These are phyloP conservation scores for Limenitis camilla DNA, from an alignment of 2,888 invertebrate genomes.

Conservation along the genomic window DNA sequence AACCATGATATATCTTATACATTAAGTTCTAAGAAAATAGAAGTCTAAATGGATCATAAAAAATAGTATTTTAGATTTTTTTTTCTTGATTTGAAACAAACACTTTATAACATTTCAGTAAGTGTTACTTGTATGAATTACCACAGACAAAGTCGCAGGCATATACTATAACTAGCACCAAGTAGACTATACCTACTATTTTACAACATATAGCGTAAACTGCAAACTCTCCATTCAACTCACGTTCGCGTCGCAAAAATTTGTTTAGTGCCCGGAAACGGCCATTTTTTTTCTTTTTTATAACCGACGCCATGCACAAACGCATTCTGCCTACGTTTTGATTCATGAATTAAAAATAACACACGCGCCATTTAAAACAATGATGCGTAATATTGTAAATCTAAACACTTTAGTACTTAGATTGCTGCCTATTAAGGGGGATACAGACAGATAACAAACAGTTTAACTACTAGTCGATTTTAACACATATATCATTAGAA, in stretches of 20 bases:
- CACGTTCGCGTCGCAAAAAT: constrained; percentile 44
- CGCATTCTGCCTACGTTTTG: constrained; percentile 41
- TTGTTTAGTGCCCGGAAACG: constrained; percentile 52
- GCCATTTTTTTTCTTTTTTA: constrained; percentile 36
- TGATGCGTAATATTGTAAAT: constrained; percentile 6
- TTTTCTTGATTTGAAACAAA: too few species aligned
- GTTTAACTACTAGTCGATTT: too few species aligned
- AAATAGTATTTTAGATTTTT: not conserved
- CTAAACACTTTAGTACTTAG: constrained; percentile 3
- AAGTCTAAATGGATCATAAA: too few species aligned
- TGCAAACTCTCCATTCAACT: constrained; percentile 30
- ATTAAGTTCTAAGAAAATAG: too few species aligned
- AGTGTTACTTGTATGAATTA: not conserved
- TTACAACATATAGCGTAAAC: constrained; percentile 19
- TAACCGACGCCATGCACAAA: constrained; percentile 32
- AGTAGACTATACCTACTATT: constrained; percentile 1
- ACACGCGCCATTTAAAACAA: constrained; percentile 32
- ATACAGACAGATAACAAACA: too few species aligned
- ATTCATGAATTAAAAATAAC: constrained; percentile 65
- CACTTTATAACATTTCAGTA: too few species aligned
- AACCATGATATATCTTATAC: too few species aligned
- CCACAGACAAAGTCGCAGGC: not conserved
- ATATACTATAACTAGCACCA: too few species aligned
- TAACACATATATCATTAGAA: too few species aligned
- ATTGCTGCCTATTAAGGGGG: too few species aligned